Base-by-base conservation (phyloP, 35 echinoderm and acorn worm species). In the Heliocidaris erythrogramma region DNA sequence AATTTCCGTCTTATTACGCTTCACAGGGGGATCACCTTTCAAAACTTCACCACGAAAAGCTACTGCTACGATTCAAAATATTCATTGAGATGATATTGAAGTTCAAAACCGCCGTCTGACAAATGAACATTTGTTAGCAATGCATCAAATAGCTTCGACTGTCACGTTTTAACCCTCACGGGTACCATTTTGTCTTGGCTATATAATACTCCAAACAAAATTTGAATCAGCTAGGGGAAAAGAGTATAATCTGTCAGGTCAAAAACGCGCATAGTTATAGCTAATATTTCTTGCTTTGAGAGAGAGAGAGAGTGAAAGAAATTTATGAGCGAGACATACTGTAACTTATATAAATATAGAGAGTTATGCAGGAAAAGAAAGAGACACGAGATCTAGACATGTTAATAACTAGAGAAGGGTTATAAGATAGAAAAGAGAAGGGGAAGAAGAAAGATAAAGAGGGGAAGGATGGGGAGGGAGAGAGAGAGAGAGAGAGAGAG, bases 81-180 rank as follows among this genome's bases (percentile, higher is more conserved):
- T 18, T 24, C 27, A 78, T 78, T 27, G 65, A 78, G 21, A 5
- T n/a, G 65, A 18, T 78, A 1, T 78, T 78, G 7, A 78, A 78
- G 65, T 78, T 78, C 21, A 78, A 78, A 78, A 78, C 65, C 65
- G 27, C 27, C 65, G 21, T 18, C 7, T 78, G 65, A 78, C 65
- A 78, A 78, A 78, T n/a, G 65, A 78, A 78, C 65, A 78, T 78
- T 27, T 78, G 65, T n/a, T 21, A 78, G 65, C 65, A 78, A 78
- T 78, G 65, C 65, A 18, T 78, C 65, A 78, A 6, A 27, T 78
- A 18, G 1, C 65, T 27, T 27, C 27, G 65, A 78, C 65, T 78
- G 65, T 78, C 65, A 78, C 65, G 65, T 78, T 27, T 78, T 78
- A n/a, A 78, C 21, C 65, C 65, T 78, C 65, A 78, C 65, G 65